phyloP scores from a whole-genome alignment of 1,140 invertebrate genomes.

The Caerostris darwini region DNA sequence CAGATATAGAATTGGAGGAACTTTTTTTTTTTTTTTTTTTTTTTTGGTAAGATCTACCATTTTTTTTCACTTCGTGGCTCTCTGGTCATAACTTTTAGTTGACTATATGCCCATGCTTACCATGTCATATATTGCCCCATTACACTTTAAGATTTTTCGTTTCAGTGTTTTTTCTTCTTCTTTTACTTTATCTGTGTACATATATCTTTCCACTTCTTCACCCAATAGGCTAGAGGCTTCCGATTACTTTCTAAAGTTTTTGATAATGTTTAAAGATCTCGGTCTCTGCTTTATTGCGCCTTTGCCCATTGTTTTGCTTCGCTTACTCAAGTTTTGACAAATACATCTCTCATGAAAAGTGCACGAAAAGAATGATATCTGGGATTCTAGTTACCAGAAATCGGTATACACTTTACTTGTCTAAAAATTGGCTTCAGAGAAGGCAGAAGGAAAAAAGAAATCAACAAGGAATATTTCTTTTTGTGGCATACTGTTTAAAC shows the following conservation, averaged over 20 bases:
- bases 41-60: constrained; percentile 47
- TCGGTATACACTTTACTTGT: constrained; percentile 45
- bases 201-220: constrained; percentile 43
- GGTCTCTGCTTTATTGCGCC: neutral
- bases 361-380: constrained; percentile 60
- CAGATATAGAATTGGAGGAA: neutral
- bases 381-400: constrained; percentile 54
- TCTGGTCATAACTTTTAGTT: constrained; percentile 72
- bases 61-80: constrained; percentile 71
- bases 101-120: constrained; percentile 71
- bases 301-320: constrained; percentile 50
- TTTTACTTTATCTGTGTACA: constrained; percentile 49
- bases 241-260: constrained; percentile 75
- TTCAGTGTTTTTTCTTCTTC: constrained; percentile 37
- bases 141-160: constrained; percentile 76
- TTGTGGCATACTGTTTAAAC: constrained; percentile 35
- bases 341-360: constrained; percentile 57
- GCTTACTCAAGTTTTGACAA: constrained; percentile 74
- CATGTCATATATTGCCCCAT: constrained; percentile 75
- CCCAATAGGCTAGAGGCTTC: constrained; percentile 53
- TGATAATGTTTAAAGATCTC: constrained; percentile 72
- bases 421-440: constrained; percentile 43
- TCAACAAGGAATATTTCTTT: neutral
- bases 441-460: neutral
- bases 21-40: neutral